Percentiles rank a stretch among this genome's conserved stretches.
Evolutionary conservation across 2,113 vertebrate species (phyloP).

Genomic region (Pavo muticus): DNA sequence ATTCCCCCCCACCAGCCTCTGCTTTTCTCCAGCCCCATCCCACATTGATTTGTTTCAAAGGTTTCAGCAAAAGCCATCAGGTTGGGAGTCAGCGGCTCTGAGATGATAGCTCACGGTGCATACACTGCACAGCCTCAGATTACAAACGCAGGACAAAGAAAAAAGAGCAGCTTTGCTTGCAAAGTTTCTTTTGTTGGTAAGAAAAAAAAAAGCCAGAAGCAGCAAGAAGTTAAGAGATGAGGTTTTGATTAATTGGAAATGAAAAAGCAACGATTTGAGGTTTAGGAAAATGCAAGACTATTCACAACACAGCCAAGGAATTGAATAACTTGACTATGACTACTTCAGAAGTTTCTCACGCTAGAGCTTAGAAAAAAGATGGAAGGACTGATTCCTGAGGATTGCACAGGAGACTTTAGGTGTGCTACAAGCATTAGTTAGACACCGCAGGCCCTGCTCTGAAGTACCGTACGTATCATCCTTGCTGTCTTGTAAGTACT

Average conservation of each 20-base stretch:
- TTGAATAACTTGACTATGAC: background rate
- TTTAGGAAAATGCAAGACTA: background rate
- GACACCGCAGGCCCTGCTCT: background rate
- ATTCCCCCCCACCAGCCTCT: conserved; percentile 2
- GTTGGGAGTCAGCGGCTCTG: background rate
- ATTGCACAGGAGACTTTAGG: background rate
- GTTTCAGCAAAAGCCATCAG: conserved; percentile 37
- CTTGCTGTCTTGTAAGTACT: background rate
- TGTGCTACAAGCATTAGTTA: background rate
- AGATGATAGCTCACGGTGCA: background rate
- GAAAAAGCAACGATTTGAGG: background rate
- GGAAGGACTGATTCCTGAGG: background rate
- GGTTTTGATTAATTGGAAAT: conserved; percentile 5
- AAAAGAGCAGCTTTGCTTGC: conserved; percentile 32
- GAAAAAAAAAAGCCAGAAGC: background rate
- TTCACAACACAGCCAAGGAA: background rate
- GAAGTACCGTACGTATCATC: background rate
- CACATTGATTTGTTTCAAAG: conserved; percentile 62
- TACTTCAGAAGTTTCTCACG: background rate
- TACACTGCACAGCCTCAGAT: background rate
- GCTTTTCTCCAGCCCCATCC: conserved; percentile 39
- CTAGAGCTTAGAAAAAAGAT: background rate
- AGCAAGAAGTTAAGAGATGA: background rate
- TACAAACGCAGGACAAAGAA: background rate
- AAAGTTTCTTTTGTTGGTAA: background rate